Percentiles rank a stretch among this genome's conserved stretches.
Evolutionary conservation across 1,140 invertebrate species (phyloP).

Genomic region (Tigriopus japonicus): DNA sequence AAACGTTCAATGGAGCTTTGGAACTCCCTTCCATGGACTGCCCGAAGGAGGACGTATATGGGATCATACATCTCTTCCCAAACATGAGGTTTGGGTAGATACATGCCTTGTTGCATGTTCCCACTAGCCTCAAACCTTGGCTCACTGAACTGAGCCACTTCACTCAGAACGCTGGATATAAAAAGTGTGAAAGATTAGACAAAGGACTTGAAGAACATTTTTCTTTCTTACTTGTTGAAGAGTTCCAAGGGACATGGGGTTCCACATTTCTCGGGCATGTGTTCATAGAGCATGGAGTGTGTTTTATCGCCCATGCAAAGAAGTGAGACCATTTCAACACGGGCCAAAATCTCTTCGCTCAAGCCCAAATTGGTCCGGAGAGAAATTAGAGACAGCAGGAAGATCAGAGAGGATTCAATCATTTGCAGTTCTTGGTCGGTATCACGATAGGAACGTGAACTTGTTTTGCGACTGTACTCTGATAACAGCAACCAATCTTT

Average conservation of each 20-base stretch:
- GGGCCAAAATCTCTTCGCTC: constrained; percentile 37
- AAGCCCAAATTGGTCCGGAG: constrained; percentile 72
- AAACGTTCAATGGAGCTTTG: constrained; percentile 77
- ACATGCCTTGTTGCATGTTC: constrained; percentile 78
- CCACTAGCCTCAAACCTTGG: constrained; percentile 56
- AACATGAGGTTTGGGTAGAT: constrained; percentile 63
- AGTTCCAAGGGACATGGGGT: not conserved
- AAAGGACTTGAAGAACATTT: not conserved
- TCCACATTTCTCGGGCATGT: constrained; percentile 85
- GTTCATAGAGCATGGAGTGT: constrained; percentile 78
- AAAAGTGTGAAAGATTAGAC: not conserved
- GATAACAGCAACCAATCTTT: constrained; percentile 61
- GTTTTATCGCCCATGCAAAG: constrained; percentile 83
- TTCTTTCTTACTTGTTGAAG: not conserved
- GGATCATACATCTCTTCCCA: constrained; percentile 89
- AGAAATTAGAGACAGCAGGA: constrained; percentile 68
- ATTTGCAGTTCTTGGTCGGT: constrained; percentile 63
- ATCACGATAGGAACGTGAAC: constrained; percentile 27
- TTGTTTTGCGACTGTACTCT: constrained; percentile 36
- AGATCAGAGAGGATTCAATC: constrained; percentile 77
- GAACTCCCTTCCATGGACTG: constrained; percentile 77
- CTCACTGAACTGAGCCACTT: constrained; percentile 54
- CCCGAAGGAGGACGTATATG: constrained; percentile 68
- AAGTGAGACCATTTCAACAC: constrained; percentile 77
- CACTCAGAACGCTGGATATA: constrained; percentile 11